These are phyloP conservation scores for Anguilla anguilla DNA, from an alignment of 2,797 vertebrate species.

Conservation along the genomic window DNA sequence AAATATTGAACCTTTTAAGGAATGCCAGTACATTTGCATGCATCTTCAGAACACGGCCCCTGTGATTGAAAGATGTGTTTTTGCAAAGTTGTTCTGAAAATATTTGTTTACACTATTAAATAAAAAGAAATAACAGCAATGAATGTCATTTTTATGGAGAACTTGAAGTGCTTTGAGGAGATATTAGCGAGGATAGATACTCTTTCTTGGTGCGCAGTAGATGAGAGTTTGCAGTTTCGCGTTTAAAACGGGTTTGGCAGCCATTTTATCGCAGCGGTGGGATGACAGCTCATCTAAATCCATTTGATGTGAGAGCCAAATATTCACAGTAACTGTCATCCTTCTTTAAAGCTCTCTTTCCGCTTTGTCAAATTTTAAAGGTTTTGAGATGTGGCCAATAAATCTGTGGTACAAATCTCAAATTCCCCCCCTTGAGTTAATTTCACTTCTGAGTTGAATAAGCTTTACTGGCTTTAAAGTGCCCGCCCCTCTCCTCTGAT, in stretches of 20 bases:
- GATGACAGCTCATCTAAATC: neutral
- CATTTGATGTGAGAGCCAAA: neutral
- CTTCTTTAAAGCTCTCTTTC: neutral
- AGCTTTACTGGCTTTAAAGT: neutral
- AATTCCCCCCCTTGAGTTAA: neutral
- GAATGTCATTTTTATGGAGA: neutral
- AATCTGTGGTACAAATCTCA: neutral
- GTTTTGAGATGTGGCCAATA: neutral
- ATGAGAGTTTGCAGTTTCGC: neutral
- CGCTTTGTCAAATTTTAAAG: neutral
- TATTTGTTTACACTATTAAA: too few relatives aligned
- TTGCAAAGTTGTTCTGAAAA: neutral
- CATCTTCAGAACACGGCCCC: neutral
- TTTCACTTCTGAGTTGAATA: neutral
- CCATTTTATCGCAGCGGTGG: neutral
- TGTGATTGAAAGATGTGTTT: neutral
- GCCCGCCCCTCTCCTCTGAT: neutral
- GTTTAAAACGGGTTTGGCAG: neutral
- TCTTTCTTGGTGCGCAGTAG: neutral
- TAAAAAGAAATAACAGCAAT: neutral
- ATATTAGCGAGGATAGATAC: neutral
- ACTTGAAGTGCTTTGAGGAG: neutral
- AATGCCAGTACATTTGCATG: neutral
- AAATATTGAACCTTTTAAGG: neutral
- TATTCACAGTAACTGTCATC: neutral